These are phyloP conservation scores for Melolontha melolontha DNA, from an alignment of 2,888 invertebrate species.

Conservation along the genomic window DNA sequence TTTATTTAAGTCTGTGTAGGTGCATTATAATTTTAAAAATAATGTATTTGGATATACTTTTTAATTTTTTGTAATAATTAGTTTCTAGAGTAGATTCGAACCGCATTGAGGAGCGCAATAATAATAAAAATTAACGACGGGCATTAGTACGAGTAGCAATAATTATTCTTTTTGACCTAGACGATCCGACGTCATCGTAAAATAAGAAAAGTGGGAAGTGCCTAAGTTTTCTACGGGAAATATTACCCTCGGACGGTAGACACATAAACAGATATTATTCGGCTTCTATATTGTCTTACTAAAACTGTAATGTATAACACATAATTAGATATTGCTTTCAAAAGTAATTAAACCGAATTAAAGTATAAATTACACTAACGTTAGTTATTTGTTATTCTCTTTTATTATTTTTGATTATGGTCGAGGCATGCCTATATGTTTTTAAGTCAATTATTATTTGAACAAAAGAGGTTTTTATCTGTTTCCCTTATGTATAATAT, in stretches of 20 bases:
- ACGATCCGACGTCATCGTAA: constrained; percentile 36
- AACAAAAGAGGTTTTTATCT: no score
- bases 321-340: constrained; percentile 38
- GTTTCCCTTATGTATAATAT: no score
- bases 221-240: constrained; percentile 11
- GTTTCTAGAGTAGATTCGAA: constrained; percentile 11
- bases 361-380: constrained; percentile 9
- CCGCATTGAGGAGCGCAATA: constrained; percentile 23
- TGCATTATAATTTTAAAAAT: no score
- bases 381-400: not conserved
- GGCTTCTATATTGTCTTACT: constrained; percentile 41
- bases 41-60: no score
- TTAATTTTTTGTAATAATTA: constrained; percentile 1
- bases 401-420: no score
- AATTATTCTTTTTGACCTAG: constrained; percentile 19
- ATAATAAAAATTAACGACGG: constrained; percentile 37
- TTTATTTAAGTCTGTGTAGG: no score
- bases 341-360: constrained; percentile 33
- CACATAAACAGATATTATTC: constrained; percentile 33
- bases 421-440: no score
- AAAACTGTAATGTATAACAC: constrained; percentile 20
- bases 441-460: no score
- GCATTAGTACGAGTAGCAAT: constrained; percentile 1
- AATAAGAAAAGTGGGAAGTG: constrained; percentile 35
- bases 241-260: constrained; percentile 11